Percentiles rank a stretch among this genome's conserved stretches.
These are phyloP conservation scores for Latrodectus elegans DNA, from an alignment of 2,888 invertebrate genomes.

Conservation along the genomic window DNA sequence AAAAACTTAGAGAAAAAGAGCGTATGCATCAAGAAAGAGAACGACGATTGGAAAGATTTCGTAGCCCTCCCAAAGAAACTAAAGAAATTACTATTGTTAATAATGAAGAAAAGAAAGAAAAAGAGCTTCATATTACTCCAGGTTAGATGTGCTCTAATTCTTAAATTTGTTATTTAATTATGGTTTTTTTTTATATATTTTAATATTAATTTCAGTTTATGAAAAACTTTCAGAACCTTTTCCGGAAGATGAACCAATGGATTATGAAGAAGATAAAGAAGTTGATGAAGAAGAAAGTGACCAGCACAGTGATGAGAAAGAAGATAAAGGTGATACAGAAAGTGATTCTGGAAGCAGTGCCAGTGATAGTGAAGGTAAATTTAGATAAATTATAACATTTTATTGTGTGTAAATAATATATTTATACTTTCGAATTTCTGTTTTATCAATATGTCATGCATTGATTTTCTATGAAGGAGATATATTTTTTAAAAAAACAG, in stretches of 20 bases:
- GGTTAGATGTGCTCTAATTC: neutral
- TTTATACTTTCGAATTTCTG: neutral
- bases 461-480: neutral
- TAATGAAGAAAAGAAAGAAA: slow-evolving; percentile 24
- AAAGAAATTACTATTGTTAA: neutral
- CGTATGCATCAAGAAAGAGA: slow-evolving; percentile 42
- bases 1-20: slow-evolving; percentile 59
- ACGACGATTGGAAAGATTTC: slow-evolving; percentile 32
- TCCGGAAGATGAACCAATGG: slow-evolving; percentile 67
- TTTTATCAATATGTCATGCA: neutral
- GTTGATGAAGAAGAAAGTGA: slow-evolving; percentile 64
- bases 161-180: neutral
- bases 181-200: neutral
- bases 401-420: no score
- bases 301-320: slow-evolving; percentile 73
- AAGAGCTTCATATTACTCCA: slow-evolving; percentile 38
- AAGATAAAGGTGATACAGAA: slow-evolving; percentile 77
- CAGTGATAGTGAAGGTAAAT: slow-evolving; percentile 58
- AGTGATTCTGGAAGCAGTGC: slow-evolving; percentile 72
- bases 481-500: neutral
- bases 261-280: slow-evolving; percentile 71
- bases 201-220: neutral
- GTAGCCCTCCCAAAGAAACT: slow-evolving; percentile 39
- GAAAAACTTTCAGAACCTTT: slow-evolving; percentile 5
- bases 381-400: slow-evolving; percentile 16